phyloP scores from a whole-genome alignment of 1,140 invertebrate species.

The Pseudoatta argentina region DNA sequence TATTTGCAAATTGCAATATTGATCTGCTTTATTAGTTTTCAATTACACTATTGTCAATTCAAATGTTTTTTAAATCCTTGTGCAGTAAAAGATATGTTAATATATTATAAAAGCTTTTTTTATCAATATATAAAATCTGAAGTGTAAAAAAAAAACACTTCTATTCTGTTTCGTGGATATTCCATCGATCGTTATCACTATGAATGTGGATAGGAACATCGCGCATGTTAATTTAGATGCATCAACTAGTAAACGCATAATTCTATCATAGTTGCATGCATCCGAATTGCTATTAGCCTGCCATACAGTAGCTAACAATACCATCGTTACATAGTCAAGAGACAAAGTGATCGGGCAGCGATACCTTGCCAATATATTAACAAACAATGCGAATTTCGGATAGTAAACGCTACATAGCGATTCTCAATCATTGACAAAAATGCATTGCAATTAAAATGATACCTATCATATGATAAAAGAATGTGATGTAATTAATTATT shows the following conservation, averaged over 20 bases:
- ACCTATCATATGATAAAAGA: background rate
- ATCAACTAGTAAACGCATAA: background rate
- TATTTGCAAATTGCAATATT: slow-evolving; percentile 1
- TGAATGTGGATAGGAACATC: background rate
- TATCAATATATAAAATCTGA: slow-evolving; percentile 6
- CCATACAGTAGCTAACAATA: slow-evolving; percentile 31
- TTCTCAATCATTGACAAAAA: background rate
- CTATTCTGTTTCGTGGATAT: slow-evolving; percentile 5
- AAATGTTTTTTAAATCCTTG: background rate
- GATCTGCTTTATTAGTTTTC: background rate
- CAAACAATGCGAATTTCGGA: slow-evolving; percentile 29
- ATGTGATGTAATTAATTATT: background rate
- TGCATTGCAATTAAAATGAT: background rate
- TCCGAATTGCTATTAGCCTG: slow-evolving; percentile 35
- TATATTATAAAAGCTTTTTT: background rate
- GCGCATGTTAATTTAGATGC: slow-evolving; percentile 31
- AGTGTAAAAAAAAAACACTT: background rate
- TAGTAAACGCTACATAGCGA: background rate
- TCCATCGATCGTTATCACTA: background rate
- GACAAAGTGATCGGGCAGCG: slow-evolving; percentile 34
- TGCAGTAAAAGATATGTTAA: background rate
- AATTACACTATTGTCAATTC: background rate
- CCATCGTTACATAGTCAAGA: slow-evolving; percentile 7
- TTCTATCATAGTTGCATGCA: slow-evolving; percentile 10
- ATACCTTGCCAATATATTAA: slow-evolving; percentile 50